Base-by-base conservation (phyloP, 2,797 vertebrate species). In the Pseudotriccus pelzelni region DNA sequence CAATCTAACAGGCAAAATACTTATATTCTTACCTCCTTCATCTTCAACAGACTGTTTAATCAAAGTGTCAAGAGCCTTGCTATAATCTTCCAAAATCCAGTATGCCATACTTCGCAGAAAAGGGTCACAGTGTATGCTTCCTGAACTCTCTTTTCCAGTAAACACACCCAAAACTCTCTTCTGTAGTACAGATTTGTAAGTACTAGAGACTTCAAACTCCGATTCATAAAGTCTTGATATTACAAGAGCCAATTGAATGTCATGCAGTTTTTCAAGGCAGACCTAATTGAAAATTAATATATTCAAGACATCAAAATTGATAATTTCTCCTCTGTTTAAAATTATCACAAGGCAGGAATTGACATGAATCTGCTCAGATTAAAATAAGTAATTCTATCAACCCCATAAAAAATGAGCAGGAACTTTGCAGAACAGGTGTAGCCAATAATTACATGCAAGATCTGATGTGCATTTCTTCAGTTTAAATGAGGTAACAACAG, bases 1-100 rank as follows among this genome's bases (percentile, higher is more conserved):
- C 20, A 89, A 67, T 3, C 12, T 46, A 60, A 74, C 4, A 78
- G 17, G 28, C 3, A 63, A 81, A 60, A 78, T 43, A 69, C 7
- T 55, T 12, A 19, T 60, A 86, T 49, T 91, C 94, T 97, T 97
- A 98, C 98, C 98, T 94, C 92, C 90, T 93, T 96, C 93, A 58
- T 96, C 89, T 94, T 92, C 96, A 90, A 79, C n/a, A n/a, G 98
- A 98, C 84, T 99, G 98, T 52, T 98, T 99, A 59, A 99, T 98
- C 75, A 99, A 98, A 50, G 99, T 99, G 95, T 99, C 99, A 97
- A 99, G 97, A 55, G 99, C 99, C 87, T 90, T 97, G 95, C 98
- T 98, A 97, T 99, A 99, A 95, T 99, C 98, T 96, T 99, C 98
- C 90, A 99, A 98, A 92, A 99, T 99, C 99, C 99, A 99, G 95